Evolutionary conservation across 2,888 invertebrate genomes (phyloP).

Genomic region (Portevinia maculata): DNA sequence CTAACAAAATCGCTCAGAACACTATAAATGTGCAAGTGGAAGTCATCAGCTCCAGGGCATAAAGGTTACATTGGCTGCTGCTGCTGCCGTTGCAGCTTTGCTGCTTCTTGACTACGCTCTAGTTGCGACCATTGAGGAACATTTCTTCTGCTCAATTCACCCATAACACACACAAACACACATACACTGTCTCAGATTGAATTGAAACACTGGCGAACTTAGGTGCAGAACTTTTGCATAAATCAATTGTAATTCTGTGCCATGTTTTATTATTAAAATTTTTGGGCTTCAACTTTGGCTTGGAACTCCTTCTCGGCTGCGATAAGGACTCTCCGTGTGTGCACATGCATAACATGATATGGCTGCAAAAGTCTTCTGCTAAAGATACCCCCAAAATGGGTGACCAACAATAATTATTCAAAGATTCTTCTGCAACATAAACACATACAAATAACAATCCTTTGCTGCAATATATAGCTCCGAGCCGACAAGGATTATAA

Average conservation of each 20-base stretch:
- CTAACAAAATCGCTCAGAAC: conserved; percentile 44
- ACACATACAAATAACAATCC: conserved; percentile 70
- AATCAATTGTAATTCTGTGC: conserved; percentile 74
- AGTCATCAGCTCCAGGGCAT: conserved; percentile 73
- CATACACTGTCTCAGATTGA: conserved; percentile 20
- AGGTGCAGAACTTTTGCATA: conserved; percentile 74
- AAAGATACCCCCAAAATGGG: conserved; percentile 30
- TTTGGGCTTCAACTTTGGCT: conserved; percentile 66
- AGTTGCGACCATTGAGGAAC: conserved; percentile 45
- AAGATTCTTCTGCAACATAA: conserved; percentile 55
- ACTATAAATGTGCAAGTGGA: conserved; percentile 73
- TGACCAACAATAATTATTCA: conserved; percentile 72
- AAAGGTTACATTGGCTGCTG: conserved; percentile 68
- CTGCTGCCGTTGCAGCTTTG: conserved; percentile 38
- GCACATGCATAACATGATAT: conserved; percentile 4
- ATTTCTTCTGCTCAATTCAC: conserved; percentile 12
- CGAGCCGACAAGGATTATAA: conserved; percentile 72
- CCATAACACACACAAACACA: not conserved
- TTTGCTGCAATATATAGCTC: conserved; percentile 68
- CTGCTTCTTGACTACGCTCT: conserved; percentile 45
- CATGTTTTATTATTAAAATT: conserved; percentile 74
- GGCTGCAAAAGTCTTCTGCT: conserved; percentile 6
- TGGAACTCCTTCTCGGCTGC: conserved; percentile 7
- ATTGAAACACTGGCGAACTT: conserved; percentile 50
- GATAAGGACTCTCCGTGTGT: not conserved